Evolutionary conservation across 2,113 vertebrate genomes (phyloP), one percentile per base, ranked within the genome.

Genomic region (Cepphus grylle): DNA sequence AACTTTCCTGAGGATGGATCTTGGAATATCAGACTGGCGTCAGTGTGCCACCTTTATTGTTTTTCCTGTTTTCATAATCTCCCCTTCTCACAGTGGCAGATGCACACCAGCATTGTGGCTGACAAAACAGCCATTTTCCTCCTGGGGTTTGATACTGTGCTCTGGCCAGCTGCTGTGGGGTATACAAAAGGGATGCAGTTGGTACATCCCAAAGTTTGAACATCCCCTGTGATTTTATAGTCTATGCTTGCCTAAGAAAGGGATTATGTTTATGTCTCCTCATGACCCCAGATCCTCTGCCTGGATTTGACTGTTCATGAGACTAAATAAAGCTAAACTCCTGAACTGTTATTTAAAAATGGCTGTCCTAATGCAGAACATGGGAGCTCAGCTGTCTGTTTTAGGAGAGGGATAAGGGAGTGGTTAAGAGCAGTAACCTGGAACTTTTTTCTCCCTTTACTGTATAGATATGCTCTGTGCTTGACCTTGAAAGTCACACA

Each of bases 41-140:
- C 78, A 83, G 50, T 83, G 83, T 95, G 94, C 92, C 71, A 90
- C 95, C 74, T 93, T 96, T 91, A 93, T 96, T 96, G 93, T 95
- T 96, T 95, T 91, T 81, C 72, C 59, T 86, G 49, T 93, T 96
- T 94, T 96, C 88, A 93, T 96, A 94, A 95, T 95, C 88, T 93
- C 72, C 81, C 50, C 49, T 88, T 97, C 81, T 97, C 90, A 58
- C 92, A 96, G 93, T 49, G 90, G 89, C 97, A 97, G 96, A 90
- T 97, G 94, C 76, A 85, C 77, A 69, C 92, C 80, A 84, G 89
- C 53, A 76, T 83, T 94, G 94, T 94, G 87, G 65, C 88, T 96
- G 94, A 90, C 69, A 95, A 86, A 95, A 96, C 77, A 95, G 69
- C 83, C 65, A 36, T 72, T 73, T 91, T 91, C 49, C 84, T 95